Conservation (phyloP, 2,113 vertebrate species). For the Ageneiosus marmoratus region DNA sequence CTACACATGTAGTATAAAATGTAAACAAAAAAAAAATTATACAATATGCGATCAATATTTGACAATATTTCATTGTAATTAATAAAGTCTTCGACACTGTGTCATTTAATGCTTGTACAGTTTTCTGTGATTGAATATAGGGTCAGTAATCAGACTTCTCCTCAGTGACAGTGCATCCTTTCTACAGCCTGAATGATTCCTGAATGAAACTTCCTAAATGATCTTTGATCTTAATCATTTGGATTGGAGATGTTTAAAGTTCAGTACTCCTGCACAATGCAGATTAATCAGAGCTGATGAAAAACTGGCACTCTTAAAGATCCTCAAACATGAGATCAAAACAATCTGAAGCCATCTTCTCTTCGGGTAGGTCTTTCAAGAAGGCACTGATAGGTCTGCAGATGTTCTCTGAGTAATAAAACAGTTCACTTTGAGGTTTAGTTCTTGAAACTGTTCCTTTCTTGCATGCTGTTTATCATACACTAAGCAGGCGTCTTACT, state of each 20-base stretch:
- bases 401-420: slow-evolving; percentile 27
- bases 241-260: slow-evolving; percentile 7
- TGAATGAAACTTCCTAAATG: too few species aligned
- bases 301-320: slow-evolving; percentile 25
- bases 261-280: neutral
- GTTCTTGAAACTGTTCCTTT: slow-evolving; percentile 39
- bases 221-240: neutral
- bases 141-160: neutral
- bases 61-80: neutral
- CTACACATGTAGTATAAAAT: too few species aligned
- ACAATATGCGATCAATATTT: too few species aligned
- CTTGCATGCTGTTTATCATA: slow-evolving; percentile 55
- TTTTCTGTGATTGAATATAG: neutral
- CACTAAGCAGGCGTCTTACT: slow-evolving; percentile 60
- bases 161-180: neutral
- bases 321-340: slow-evolving; percentile 36
- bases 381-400: slow-evolving; percentile 11
- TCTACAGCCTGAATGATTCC: neutral
- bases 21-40: too few species aligned
- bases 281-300: slow-evolving; percentile 28
- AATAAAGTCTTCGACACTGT: neutral
- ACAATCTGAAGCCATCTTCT: slow-evolving; percentile 22
- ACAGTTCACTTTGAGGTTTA: slow-evolving; percentile 33
- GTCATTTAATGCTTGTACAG: neutral
- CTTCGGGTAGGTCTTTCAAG: slow-evolving; percentile 12